A percentile compares a stretch with the other conserved stretches of the same genome.
phyloP scores from a whole-genome alignment of 2,888 invertebrate genomes.

The Macrophya alboannulata region DNA sequence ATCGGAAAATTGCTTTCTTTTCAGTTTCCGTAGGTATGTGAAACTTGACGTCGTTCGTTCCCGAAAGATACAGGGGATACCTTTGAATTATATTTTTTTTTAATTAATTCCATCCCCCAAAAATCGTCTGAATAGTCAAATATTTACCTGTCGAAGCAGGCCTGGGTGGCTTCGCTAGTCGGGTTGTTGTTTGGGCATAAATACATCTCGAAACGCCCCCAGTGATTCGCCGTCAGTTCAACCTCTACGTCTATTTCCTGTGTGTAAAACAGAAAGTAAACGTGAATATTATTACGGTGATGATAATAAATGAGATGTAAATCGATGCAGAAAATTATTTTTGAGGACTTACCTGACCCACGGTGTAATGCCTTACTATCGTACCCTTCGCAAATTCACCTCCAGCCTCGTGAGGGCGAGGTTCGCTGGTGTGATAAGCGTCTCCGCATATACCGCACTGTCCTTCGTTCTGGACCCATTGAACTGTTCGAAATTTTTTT shows the following conservation, averaged over 20 bases:
- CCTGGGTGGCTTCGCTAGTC: constrained; percentile 88
- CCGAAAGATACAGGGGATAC: constrained; percentile 88
- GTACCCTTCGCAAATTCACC: constrained; percentile 94
- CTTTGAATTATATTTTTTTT: constrained; percentile 76
- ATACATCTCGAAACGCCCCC: constrained; percentile 92
- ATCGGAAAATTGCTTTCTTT: constrained; percentile 85
- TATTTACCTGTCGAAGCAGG: constrained; percentile 89
- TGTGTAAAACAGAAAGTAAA: constrained; percentile 64
- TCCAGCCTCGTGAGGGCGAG: constrained; percentile 94
- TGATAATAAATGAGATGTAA: not conserved
- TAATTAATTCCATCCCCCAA: not conserved
- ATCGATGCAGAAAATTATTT: not conserved
- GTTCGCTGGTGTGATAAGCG: constrained; percentile 86
- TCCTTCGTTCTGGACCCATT: constrained; percentile 93
- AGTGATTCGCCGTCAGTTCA: constrained; percentile 94
- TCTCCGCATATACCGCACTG: constrained; percentile 96
- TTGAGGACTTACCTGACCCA: constrained; percentile 86
- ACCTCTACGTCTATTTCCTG: constrained; percentile 93
- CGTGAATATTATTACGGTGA: not conserved
- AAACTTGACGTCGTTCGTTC: constrained; percentile 87
- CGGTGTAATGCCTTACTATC: constrained; percentile 90
- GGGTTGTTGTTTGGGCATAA: constrained; percentile 94
- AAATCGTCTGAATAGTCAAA: not conserved
- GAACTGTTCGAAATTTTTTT: constrained; percentile 82
- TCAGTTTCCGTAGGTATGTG: constrained; percentile 88